These are phyloP conservation scores for Mungos mungo DNA, from an alignment of 2,113 vertebrate genomes.

Conservation along the genomic window DNA sequence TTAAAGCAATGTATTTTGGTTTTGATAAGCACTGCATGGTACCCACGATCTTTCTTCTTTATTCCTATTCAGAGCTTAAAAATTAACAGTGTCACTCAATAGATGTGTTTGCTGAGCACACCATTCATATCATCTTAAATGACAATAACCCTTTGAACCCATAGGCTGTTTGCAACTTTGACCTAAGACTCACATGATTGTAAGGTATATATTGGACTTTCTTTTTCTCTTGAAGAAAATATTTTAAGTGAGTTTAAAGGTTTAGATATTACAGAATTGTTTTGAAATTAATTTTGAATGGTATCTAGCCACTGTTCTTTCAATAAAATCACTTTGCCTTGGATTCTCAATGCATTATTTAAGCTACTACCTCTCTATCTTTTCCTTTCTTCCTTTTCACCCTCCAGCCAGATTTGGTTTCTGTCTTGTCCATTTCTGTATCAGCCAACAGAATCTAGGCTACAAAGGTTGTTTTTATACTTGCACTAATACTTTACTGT, in stretches of 20 bases:
- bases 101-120: background rate
- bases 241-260: background rate
- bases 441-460: background rate
- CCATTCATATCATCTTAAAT: background rate
- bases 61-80: background rate
- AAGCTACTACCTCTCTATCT: background rate
- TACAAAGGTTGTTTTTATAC: background rate
- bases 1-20: background rate
- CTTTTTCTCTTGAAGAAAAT: background rate
- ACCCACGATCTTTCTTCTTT: background rate
- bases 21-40: background rate
- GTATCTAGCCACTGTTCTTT: background rate
- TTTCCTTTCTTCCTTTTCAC: background rate
- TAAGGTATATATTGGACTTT: background rate
- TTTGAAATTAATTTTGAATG: background rate
- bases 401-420: background rate
- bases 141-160: background rate
- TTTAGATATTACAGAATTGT: background rate
- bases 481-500: background rate
- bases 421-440: background rate
- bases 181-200: background rate
- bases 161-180: background rate
- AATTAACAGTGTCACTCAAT: background rate
- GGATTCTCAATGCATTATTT: background rate
- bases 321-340: slow-evolving; percentile 22